These are phyloP conservation scores for Fistularia commersonii DNA, from an alignment of 2,797 vertebrate genomes.

Conservation along the genomic window DNA sequence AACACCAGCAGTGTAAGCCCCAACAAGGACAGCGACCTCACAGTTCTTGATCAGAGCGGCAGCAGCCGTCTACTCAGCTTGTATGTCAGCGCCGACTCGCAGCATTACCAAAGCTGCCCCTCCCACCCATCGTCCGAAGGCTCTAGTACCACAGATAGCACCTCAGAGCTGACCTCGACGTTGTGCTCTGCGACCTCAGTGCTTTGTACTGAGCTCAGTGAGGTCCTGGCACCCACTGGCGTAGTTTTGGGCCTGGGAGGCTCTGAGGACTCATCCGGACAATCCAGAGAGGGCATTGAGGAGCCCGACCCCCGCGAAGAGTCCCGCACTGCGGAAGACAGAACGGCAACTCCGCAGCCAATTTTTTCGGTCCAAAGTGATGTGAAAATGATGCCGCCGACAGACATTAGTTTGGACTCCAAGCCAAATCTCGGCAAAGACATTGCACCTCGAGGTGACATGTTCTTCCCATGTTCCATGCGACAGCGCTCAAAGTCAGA, in stretches of 20 bases:
- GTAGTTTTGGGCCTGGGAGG: not conserved
- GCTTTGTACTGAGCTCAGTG: slow-evolving; percentile 16
- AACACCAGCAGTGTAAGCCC: slow-evolving; percentile 2
- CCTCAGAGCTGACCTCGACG: slow-evolving; percentile 14
- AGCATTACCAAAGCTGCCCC: slow-evolving; percentile 61
- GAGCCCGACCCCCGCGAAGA: slow-evolving; percentile 2
- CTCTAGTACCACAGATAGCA: no score
- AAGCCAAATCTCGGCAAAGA: slow-evolving; percentile 6
- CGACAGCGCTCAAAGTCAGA: slow-evolving; percentile 59
- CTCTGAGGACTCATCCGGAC: not conserved
- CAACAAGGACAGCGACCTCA: no score
- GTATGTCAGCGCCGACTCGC: slow-evolving; percentile 57
- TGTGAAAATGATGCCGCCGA: not conserved
- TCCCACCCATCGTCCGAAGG: slow-evolving; percentile 52
- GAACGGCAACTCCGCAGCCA: not conserved
- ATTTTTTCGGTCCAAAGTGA: slow-evolving; percentile 3
- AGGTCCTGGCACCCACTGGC: not conserved
- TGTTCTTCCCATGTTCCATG: not conserved
- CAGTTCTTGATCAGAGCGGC: slow-evolving; percentile 27
- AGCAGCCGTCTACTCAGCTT: slow-evolving; percentile 50
- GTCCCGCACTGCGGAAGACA: not conserved
- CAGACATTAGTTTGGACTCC: slow-evolving; percentile 1
- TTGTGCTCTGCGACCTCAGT: slow-evolving; percentile 27
- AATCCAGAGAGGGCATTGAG: no score
- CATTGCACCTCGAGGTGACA: not conserved